phyloP scores from a whole-genome alignment of 2,888 invertebrate genomes.

The Agonum fuliginosum region DNA sequence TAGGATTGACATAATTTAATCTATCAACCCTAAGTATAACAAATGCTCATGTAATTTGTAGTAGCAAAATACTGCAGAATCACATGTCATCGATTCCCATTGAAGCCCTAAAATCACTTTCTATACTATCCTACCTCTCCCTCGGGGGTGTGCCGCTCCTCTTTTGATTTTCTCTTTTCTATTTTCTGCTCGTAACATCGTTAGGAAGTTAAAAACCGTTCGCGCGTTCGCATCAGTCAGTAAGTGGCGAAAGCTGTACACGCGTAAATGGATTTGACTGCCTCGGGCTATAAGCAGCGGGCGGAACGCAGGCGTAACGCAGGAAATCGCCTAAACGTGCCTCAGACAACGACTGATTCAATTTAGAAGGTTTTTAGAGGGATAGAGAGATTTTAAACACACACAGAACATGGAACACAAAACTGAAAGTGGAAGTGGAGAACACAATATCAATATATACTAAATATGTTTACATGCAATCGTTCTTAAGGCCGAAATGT shows the following conservation, averaged over 20 bases:
- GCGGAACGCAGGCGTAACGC: not conserved
- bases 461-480: no score
- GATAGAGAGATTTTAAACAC: no score
- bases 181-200: slow-evolving; percentile 9
- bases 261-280: slow-evolving; percentile 53
- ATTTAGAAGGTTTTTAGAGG: not conserved
- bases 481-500: no score
- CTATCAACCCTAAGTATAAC: no score
- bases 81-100: no score
- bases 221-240: slow-evolving; percentile 49
- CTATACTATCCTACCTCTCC: not conserved
- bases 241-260: slow-evolving; percentile 54
- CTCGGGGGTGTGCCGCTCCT: not conserved
- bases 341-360: not conserved
- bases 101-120: no score
- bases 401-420: no score
- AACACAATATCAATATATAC: no score
- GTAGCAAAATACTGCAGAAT: not conserved
- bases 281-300: not conserved
- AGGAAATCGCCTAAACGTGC: not conserved
- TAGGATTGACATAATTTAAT: no score
- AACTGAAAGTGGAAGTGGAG: no score
- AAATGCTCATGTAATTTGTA: no score
- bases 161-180: no score
- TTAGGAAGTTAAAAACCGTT: slow-evolving; percentile 47